These are phyloP conservation scores for Steinernema carpocapsae DNA, from an alignment of 2,888 invertebrate species.

Conservation along the genomic window DNA sequence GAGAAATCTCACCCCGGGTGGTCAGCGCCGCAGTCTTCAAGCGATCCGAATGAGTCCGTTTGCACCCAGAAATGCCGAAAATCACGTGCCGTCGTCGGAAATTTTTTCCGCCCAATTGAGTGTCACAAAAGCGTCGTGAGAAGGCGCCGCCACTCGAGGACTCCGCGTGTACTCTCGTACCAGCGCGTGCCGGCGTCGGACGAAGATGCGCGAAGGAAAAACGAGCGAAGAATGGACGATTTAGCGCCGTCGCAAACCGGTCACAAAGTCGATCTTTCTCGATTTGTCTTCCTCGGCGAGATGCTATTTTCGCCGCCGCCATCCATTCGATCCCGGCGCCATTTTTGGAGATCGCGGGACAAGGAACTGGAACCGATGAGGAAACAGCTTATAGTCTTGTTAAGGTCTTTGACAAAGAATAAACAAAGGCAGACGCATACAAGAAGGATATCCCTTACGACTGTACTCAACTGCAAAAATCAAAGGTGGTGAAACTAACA, in stretches of 20 bases:
- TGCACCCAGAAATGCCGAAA: background rate
- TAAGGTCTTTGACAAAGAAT: too few relatives aligned
- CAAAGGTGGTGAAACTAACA: too few relatives aligned
- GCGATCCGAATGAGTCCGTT: too few relatives aligned
- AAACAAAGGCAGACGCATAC: too few relatives aligned
- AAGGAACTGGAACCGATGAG: too few relatives aligned
- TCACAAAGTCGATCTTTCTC: background rate
- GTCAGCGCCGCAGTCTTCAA: background rate
- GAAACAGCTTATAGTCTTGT: too few relatives aligned
- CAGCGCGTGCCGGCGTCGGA: constrained; percentile 8
- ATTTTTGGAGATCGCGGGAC: too few relatives aligned
- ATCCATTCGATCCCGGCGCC: background rate
- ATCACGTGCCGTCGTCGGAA: background rate
- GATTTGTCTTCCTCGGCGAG: background rate
- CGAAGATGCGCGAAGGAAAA: constrained; percentile 11
- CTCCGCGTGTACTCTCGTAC: constrained; percentile 15
- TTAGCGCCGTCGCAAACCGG: constrained; percentile 22
- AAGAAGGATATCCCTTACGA: too few relatives aligned
- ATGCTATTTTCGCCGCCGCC: background rate
- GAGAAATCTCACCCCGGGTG: background rate
- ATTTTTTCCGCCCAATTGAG: background rate
- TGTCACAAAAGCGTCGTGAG: constrained; percentile 16
- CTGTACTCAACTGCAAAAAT: too few relatives aligned
- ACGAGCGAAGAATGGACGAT: constrained; percentile 1
- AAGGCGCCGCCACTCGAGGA: constrained; percentile 4